Evolutionary conservation across 2,113 vertebrate species (phyloP).

Genomic region (Cheilinus undulatus): DNA sequence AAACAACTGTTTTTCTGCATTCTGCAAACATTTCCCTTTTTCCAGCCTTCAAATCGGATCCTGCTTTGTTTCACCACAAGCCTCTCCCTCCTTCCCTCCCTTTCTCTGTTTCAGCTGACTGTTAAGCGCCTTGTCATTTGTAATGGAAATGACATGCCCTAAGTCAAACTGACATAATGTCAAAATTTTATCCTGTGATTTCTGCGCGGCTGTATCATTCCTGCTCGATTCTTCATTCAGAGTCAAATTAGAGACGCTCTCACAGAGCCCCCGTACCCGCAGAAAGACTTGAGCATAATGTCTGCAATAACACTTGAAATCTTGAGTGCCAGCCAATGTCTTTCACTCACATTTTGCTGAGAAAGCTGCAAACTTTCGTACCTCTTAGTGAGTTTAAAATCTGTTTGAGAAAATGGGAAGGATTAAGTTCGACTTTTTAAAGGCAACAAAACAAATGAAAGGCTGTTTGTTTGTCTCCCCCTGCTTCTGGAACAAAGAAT

Average conservation of each 20-base stretch:
- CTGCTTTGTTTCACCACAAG: slow-evolving; percentile 32
- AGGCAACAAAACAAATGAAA: slow-evolving; percentile 44
- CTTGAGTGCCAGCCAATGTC: slow-evolving; percentile 17
- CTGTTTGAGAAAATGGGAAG: slow-evolving; percentile 31
- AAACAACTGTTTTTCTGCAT: slow-evolving; percentile 50
- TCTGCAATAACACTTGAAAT: slow-evolving; percentile 60
- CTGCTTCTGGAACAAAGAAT: slow-evolving; percentile 26
- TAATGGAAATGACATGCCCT: slow-evolving; percentile 65
- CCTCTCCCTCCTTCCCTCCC: slow-evolving; percentile 5
- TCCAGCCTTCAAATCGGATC: slow-evolving; percentile 34
- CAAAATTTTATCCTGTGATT: slow-evolving; percentile 68
- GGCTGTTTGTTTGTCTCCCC: slow-evolving; percentile 44
- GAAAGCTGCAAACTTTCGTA: slow-evolving; percentile 30
- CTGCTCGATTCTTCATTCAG: slow-evolving; percentile 48
- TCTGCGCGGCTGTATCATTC: slow-evolving; percentile 60
- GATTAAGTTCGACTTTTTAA: slow-evolving; percentile 56
- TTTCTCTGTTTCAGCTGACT: slow-evolving; percentile 35
- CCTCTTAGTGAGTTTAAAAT: slow-evolving; percentile 41
- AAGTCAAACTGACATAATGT: slow-evolving; percentile 77
- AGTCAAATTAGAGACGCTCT: slow-evolving; percentile 67
- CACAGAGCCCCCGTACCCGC: slow-evolving; percentile 49
- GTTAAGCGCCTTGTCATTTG: slow-evolving; percentile 60
- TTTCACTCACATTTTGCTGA: slow-evolving; percentile 38
- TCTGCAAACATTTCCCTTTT: slow-evolving; percentile 36
- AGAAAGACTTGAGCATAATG: slow-evolving; percentile 48